Conservation (phyloP, 2,797 vertebrate species). For the Myripristis murdjan region DNA sequence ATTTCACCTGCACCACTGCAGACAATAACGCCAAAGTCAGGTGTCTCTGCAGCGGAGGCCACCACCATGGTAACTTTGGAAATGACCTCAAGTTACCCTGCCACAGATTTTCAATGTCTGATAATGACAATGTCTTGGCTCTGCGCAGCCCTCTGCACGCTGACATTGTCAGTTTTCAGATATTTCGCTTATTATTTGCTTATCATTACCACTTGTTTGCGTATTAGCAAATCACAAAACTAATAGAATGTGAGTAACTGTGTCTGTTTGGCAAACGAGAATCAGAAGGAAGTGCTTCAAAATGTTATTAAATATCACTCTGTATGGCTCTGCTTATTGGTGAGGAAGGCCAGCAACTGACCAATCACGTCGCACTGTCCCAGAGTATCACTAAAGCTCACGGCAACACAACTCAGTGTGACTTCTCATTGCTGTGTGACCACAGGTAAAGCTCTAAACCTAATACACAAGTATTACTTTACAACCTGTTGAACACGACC, state of each 20-base stretch:
- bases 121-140: neutral
- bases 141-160: neutral
- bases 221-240: slow-evolving; percentile 13
- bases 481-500: slow-evolving; percentile 6
- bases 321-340: neutral
- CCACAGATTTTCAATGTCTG: too few relatives aligned
- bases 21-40: too few relatives aligned
- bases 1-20: too few relatives aligned
- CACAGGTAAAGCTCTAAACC: slow-evolving; percentile 20
- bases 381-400: slow-evolving; percentile 2
- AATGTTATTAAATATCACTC: neutral
- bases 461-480: slow-evolving; percentile 38
- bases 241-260: neutral
- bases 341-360: neutral
- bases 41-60: too few relatives aligned
- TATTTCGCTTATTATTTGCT: neutral
- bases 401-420: slow-evolving; percentile 13
- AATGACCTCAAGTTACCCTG: too few relatives aligned
- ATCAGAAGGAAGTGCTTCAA: slow-evolving; percentile 7
- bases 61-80: too few relatives aligned
- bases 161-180: neutral
- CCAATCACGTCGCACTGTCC: slow-evolving; percentile 7
- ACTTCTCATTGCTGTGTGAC: slow-evolving; percentile 32
- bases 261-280: neutral
- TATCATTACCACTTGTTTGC: slow-evolving; percentile 8